phyloP scores from a whole-genome alignment of 2,888 invertebrate species.

The Eristalinus aeneus region DNA sequence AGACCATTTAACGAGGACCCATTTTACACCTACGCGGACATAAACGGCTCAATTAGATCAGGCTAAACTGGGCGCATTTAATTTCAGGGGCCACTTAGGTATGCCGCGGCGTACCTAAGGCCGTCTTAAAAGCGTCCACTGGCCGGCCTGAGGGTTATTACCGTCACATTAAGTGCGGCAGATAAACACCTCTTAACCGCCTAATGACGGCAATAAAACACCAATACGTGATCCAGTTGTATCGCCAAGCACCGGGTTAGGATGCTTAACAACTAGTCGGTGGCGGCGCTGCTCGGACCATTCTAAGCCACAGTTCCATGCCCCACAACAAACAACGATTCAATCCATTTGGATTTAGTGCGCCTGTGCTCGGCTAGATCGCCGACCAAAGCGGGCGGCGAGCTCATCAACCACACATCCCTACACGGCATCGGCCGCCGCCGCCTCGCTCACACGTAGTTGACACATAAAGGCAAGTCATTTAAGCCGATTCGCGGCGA shows the following conservation, averaged over 20 bases:
- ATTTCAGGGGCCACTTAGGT: background rate
- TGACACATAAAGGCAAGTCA: slow-evolving; percentile 33
- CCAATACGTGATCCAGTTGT: slow-evolving; percentile 2
- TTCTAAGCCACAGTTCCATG: background rate
- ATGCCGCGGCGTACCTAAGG: background rate
- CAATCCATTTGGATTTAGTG: background rate
- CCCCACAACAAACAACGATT: background rate
- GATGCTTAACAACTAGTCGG: background rate
- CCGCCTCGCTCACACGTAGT: slow-evolving; percentile 13
- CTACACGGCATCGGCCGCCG: background rate
- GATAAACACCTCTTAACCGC: background rate
- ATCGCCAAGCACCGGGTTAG: background rate
- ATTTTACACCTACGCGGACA: background rate
- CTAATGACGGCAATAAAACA: background rate
- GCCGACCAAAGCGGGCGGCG: background rate
- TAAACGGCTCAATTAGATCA: background rate
- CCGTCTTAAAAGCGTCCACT: background rate
- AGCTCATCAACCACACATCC: background rate
- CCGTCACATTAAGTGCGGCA: background rate
- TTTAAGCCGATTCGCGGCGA: slow-evolving; percentile 6
- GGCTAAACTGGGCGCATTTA: background rate
- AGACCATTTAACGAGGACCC: background rate
- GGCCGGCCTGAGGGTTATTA: background rate
- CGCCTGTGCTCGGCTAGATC: background rate
- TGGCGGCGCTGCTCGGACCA: background rate